Evolutionary conservation across 92 coral and sea anemone genomes (phyloP), one percentile per base, ranked within the genome.

Genomic region (Porites divaricata): DNA sequence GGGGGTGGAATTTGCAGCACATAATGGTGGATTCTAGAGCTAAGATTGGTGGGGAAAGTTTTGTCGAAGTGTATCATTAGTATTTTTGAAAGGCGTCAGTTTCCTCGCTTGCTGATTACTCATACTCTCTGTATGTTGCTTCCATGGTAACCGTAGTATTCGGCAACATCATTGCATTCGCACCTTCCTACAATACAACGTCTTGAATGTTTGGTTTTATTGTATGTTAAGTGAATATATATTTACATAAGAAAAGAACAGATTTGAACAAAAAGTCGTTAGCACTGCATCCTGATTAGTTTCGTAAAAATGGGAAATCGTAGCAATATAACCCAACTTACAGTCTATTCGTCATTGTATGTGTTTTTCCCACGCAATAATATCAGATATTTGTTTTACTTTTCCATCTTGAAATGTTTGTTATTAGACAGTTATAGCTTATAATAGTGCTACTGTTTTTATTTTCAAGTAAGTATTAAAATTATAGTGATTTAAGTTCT

Each of bases 161-260:
- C 45, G 45, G 45, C 4, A 35, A 35, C 3, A 35, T 6, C 45
- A 35, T 35, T 35, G 45, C 45, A 35, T 35, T 35, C 45, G 45
- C 45, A 54, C 59, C 59, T 54, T 8, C 12, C 14, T 15, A 54
- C 59, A 12, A 54, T 54, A 54, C 59, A 54, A 15, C 12, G 59
- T 11, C 59, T 54, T 54, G 16, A 54, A 2, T 54, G 59, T 54
- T 54, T 54, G 59, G 17, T 14, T 56, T 75, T 58, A 24, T 75
- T 28, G 66, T 53, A 25, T 1, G 10, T 13, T 56, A 63, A 58
- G 45, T 4, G 45, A 58, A 56, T 17, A 11, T 57, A 16, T 8
- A 62, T 77, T 78, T 78, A 50, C 82, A 78, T 78, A 10, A 63
- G 53, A 63, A 78, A 41, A 48, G 72, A 59, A 78, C 23, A 12